phyloP scores from a whole-genome alignment of 2,113 vertebrate species.

The Fregetta grallaria region DNA sequence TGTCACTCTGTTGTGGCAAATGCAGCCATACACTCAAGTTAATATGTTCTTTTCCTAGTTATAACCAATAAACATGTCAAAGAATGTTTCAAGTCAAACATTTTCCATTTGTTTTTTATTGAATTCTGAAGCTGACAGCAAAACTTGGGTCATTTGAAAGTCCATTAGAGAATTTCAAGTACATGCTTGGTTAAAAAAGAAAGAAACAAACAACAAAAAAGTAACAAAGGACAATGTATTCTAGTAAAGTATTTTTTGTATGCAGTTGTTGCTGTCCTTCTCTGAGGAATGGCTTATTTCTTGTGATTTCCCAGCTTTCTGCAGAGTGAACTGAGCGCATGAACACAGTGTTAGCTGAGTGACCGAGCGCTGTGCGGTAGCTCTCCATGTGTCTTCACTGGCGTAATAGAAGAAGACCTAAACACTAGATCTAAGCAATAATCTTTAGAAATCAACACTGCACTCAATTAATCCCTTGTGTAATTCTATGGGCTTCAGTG shows the following conservation, averaged over 20 bases:
- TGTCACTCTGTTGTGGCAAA: not conserved
- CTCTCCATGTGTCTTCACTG: not conserved
- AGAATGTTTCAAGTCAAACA: not conserved
- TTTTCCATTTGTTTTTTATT: not conserved
- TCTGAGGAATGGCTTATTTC: not conserved
- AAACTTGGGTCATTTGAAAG: not conserved
- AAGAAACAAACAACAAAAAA: not conserved
- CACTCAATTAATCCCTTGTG: not conserved
- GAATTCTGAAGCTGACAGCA: not conserved
- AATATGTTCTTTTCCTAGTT: not conserved
- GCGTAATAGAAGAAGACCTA: not conserved
- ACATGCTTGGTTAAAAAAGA: not conserved
- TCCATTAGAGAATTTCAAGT: not conserved
- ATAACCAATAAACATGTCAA: not conserved
- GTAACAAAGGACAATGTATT: not conserved
- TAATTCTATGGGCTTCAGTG: not conserved
- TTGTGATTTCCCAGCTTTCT: not conserved
- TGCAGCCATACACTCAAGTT: not conserved
- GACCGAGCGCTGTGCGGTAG: not conserved
- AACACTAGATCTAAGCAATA: not conserved
- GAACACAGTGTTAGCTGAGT: not conserved
- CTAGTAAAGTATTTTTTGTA: not conserved
- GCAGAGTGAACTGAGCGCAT: rapidly evolving
- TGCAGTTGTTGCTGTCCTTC: not conserved
- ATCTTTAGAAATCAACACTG: not conserved